Base-by-base conservation (phyloP, 1,140 invertebrate genomes). In the Paramacrobiotus metropolitanus region DNA sequence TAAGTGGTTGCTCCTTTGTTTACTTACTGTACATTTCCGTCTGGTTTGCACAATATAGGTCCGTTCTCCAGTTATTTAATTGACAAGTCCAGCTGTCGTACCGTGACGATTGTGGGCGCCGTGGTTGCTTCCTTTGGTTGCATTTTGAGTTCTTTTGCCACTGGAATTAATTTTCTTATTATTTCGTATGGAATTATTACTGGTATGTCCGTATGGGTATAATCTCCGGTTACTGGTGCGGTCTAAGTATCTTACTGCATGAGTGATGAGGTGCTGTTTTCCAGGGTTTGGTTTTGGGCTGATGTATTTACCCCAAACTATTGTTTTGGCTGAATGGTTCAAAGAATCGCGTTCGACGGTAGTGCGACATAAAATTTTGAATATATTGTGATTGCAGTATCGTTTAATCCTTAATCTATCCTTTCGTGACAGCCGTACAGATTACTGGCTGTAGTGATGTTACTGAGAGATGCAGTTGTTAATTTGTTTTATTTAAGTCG, bases 261-360 rank as follows among this genome's bases (percentile, higher is more conserved):
- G 34, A 40, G 9, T 40, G 34, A 15, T 40, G 34, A n/a, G n/a
- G n/a, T n/a, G n/a, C n/a, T n/a, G n/a, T n/a, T n/a, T 55, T 55
- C 4, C 48, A 55, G 48, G 48, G 15, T 55, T 55, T 24, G 48
- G 48, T 9, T 55, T 55, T 28, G 48, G 48, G 15, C 48, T 55
- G 15, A 15, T 55, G 15, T 55, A 55, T 28, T 24, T 55, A 15
- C 48, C 48, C 4, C 48, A 55, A 24, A 55, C 48, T 24, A 55
- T 55, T 24, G 28, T 55, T 28, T 15, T 55, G 15, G 48, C 48
- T 15, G 48, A 55, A 55, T 55, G 48, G 48, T 55, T 55, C 48
- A 55, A 24, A 24, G 48, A 55, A 24, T 20, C 15, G 24, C 48
- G 48, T 9, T 55, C 48, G 15, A 55, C 48, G 9, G 48, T n/a